Conservation (phyloP, 1,140 invertebrate genomes). For the Pachypsylla venusta region DNA sequence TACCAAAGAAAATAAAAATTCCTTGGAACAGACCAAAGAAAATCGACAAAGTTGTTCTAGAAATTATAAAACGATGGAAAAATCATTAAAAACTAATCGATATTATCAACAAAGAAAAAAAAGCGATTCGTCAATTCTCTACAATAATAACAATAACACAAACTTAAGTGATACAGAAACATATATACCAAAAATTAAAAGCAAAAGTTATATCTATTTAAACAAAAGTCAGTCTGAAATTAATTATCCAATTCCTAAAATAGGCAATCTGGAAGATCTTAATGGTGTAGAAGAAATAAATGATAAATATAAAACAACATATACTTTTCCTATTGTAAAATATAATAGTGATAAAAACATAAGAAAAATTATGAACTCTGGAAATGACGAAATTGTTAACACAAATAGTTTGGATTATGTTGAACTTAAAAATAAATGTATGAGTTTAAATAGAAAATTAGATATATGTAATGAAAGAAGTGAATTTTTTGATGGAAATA, state of each 20-base stretch:
- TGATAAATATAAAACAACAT: background rate
- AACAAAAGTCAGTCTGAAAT: background rate
- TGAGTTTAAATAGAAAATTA: background rate
- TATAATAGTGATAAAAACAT: conserved; percentile 4
- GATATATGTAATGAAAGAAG: background rate
- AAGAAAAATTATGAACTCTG: background rate
- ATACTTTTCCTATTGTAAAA: conserved; percentile 3
- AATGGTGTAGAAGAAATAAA: background rate
- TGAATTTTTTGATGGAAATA: background rate
- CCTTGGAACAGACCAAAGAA: background rate
- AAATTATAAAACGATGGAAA: background rate
- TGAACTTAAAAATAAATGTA: too few relatives aligned
- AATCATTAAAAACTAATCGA: background rate
- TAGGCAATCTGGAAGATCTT: background rate
- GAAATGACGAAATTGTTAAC: background rate
- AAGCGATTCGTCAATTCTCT: background rate
- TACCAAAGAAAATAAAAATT: background rate
- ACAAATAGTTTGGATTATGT: background rate
- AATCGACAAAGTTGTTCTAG: background rate
- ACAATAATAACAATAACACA: background rate
- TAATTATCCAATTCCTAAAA: background rate
- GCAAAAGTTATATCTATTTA: background rate
- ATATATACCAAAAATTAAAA: conserved; percentile 6
- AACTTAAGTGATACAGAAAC: conserved; percentile 4
- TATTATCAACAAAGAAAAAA: background rate